Conservation (phyloP, 2,113 vertebrate genomes). For the Phyllostomus hastatus region DNA sequence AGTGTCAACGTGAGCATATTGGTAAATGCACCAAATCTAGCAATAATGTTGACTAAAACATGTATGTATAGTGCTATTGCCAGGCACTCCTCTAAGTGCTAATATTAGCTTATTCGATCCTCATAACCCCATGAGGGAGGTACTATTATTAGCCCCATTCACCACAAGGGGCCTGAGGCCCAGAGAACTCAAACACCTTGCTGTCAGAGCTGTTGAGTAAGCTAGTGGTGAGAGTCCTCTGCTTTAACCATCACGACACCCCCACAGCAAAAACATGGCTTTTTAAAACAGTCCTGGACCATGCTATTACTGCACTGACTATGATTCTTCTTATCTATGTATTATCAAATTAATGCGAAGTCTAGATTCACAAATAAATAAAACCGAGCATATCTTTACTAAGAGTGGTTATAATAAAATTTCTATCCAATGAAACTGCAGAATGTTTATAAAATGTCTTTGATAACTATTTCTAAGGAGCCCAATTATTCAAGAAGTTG, state of each 20-base stretch:
- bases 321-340: neutral
- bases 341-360: neutral
- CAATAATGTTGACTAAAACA: neutral
- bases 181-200: neutral
- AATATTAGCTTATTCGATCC: neutral
- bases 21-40: neutral
- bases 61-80: neutral
- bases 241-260: neutral
- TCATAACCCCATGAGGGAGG: neutral
- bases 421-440: constrained; percentile 34
- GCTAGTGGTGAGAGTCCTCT: neutral
- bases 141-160: neutral
- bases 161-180: neutral
- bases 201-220: neutral
- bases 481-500: neutral
- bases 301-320: neutral
- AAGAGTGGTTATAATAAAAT: neutral
- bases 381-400: neutral
- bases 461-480: neutral
- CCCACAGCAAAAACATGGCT: neutral
- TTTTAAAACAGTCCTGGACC: neutral
- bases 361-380: neutral
- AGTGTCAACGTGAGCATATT: neutral
- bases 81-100: neutral
- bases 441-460: neutral